A percentile compares a stretch with the other conserved stretches of the same genome.
Conservation (phyloP, 2,797 vertebrate genomes). For the Orientallactaga sibirica region DNA sequence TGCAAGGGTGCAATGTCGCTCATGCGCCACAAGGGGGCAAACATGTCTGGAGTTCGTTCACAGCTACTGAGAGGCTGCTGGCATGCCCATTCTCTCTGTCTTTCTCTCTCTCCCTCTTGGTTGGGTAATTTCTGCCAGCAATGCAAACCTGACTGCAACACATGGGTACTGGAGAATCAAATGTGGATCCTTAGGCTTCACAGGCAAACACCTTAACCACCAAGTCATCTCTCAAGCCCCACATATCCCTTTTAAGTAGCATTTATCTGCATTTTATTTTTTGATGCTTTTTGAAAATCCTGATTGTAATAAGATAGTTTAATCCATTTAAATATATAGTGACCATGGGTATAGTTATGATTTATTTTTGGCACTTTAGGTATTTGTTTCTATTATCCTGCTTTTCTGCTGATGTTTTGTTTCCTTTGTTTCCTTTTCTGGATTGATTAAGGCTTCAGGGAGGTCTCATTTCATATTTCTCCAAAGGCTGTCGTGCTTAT, state of each 20-base stretch:
- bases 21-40: no score
- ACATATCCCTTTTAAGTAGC: conserved; percentile 22
- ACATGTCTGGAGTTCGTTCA: no score
- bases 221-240: background rate
- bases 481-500: conserved; percentile 31
- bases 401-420: conserved; percentile 36
- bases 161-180: no score
- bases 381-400: background rate
- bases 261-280: conserved; percentile 28
- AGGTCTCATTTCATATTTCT: conserved; percentile 9
- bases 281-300: background rate
- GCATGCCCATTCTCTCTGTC: no score
- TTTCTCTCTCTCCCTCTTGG: no score
- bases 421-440: conserved; percentile 24
- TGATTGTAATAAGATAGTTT: conserved; percentile 19
- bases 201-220: no score
- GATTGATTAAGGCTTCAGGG: background rate
- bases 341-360: conserved; percentile 19
- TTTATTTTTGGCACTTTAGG: conserved; percentile 48
- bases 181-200: no score
- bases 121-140: no score
- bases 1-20: no score
- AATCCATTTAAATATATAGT: conserved; percentile 54
- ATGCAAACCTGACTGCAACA: no score
- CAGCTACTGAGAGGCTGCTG: no score